Conservation (phyloP, 2,113 vertebrate genomes). For the Zeus faber region DNA sequence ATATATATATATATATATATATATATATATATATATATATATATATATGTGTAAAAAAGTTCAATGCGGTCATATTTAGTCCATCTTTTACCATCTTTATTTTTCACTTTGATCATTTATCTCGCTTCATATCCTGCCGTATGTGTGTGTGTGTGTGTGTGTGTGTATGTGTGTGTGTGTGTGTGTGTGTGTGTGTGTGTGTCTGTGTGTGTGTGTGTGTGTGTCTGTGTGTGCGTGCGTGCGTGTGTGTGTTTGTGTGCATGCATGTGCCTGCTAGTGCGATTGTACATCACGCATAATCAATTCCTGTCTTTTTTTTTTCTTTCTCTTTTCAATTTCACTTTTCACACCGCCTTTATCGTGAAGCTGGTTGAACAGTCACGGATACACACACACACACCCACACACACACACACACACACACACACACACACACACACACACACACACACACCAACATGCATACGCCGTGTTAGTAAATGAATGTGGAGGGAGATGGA, state of each 20-base stretch:
- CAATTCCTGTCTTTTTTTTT: too few species aligned
- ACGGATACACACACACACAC: neutral
- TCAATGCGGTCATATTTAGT: conserved; percentile 3
- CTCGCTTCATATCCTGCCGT: conserved; percentile 33
- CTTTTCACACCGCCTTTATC: too few species aligned
- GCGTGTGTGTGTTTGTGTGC: conserved; percentile 12
- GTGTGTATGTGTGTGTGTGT: too few species aligned
- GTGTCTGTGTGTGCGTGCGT: conserved; percentile 16
- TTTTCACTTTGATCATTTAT: conserved; percentile 10
- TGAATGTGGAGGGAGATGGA: too few species aligned
- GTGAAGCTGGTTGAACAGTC: conserved; percentile 3
- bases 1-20: too few species aligned
- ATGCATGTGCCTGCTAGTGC: conserved; percentile 8
- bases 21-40: too few species aligned
- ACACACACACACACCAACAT: conserved; percentile 10
- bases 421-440: conserved; percentile 7
- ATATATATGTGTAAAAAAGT: too few species aligned
- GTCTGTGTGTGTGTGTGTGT: conserved; percentile 3
- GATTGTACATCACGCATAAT: too few species aligned
- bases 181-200: neutral
- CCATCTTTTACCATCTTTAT: conserved; percentile 32
- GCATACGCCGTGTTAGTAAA: too few species aligned
- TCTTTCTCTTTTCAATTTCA: too few species aligned
- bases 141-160: conserved; percentile 25
- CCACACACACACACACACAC: conserved; percentile 5